Conservation (phyloP, 2,888 invertebrate genomes). For the Ischnura elegans region DNA sequence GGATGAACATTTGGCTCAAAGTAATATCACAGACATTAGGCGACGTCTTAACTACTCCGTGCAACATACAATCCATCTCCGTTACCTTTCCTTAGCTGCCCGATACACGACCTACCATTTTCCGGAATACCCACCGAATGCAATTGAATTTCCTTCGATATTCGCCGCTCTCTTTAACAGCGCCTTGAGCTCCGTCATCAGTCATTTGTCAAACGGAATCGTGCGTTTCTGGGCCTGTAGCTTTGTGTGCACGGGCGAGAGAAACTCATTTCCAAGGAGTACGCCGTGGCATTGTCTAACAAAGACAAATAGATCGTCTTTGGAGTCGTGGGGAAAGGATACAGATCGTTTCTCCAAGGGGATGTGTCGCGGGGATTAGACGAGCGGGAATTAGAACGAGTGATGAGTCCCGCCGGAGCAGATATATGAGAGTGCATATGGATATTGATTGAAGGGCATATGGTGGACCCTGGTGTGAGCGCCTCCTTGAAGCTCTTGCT, state of each 20-base stretch:
- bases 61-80: neutral
- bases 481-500: neutral
- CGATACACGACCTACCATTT: neutral
- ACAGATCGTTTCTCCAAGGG: slow-evolving; percentile 34
- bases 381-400: slow-evolving; percentile 18
- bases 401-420: neutral
- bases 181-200: neutral
- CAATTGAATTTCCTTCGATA: slow-evolving; percentile 41
- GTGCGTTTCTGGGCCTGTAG: neutral
- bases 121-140: slow-evolving; percentile 23
- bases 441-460: slow-evolving; percentile 24
- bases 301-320: slow-evolving; percentile 48
- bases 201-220: slow-evolving; percentile 52
- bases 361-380: slow-evolving; percentile 36
- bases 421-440: slow-evolving; percentile 13
- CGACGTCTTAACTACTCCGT: neutral
- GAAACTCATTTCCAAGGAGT: slow-evolving; percentile 46
- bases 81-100: neutral
- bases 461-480: neutral
- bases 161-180: slow-evolving; percentile 18
- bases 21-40: neutral
- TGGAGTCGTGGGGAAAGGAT: slow-evolving; percentile 30
- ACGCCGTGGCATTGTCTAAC: slow-evolving; percentile 59
- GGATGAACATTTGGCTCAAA: neutral
- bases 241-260: slow-evolving; percentile 8